Base-by-base conservation (phyloP, 2,888 invertebrate species). In the Amphipoea lucens region DNA sequence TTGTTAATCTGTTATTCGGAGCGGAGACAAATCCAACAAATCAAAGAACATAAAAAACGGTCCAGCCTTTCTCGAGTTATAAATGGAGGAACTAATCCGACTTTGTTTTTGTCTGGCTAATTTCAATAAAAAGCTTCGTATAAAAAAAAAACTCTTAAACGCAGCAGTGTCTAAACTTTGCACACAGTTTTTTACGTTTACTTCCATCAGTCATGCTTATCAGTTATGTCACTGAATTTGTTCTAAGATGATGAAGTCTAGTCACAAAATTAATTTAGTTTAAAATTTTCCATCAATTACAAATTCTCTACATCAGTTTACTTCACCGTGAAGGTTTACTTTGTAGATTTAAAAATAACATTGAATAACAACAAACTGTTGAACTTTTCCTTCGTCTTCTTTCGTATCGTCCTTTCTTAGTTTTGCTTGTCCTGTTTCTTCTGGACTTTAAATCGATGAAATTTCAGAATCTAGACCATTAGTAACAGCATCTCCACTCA, bases 301-400 rank as follows among this genome's bases (percentile, higher is more conserved):
- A 60, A 63, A 72, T 72, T 83, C 23, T 74, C n/a, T 36, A 40
- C 65, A 40, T 73, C 54, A 23, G 42, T 70, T 77, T 51, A 63
- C 42, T 20, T 42, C 71, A 40, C 51, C 72, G 45, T 83, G 72
- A 87, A 87, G 84, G 87, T 76, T 73, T 60, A 68, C 48, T 71
- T 76, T 42, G 6, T 57, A 60, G 0, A 82, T 72, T 75, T 78
- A 54, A 67, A 78, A 67, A 83, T 78, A 71, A 40, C 29, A 62
- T 51, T 40, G 20, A 60, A 70, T 4, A 66, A 48, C 12, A 62
- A 40, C 14, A 54, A 48, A 71, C 48, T 23, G 20, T 12, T 29
- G 7, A 42, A 42, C 45, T 42, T 69, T 51, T 40, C 71, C 5
- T 9, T 79, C 6, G 29, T 66, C 7, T 20, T 9, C 17, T 67